Evolutionary conservation across 2,113 vertebrate genomes (phyloP), one percentile per base, ranked within the genome.

Genomic region (Notiomystis cincta): DNA sequence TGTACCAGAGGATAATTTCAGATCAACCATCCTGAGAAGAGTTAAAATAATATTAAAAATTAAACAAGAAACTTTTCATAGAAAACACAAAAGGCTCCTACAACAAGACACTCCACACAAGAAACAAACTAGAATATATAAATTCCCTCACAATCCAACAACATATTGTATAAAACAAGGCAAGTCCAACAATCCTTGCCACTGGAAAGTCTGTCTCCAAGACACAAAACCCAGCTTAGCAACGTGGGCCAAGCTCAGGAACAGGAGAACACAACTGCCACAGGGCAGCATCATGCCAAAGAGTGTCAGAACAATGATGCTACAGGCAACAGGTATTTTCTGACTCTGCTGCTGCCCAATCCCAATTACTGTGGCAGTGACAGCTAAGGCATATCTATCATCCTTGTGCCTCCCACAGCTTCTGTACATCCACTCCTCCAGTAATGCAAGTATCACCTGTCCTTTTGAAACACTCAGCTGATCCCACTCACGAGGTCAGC

Each of bases 291-390:
- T 37, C n/a, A 25, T 12, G 11, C 8, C 47, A 50, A 51, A 51
- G 60, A 11, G 21, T 12, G 7, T 50, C 60, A 82, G 61, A 62
- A 44, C 14, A 61, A 51, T 0, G 1, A 47, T 6, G 10, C 18
- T 37, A 48, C 38, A 67, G 9, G 25, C 30, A 48, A 33, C 21
- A 12, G 0, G 0, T 31, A 15, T 45, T 40, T 82, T 71, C 69
- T 33, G 15, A 50, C 47, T 51, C 47, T 2, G 21, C 10, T 23
- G 10, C 17, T 35, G 54, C 31, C 31, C 40, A 25, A 54, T 15
- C 7, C 23, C 65, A 79, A 3, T 21, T 42, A 20, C 27, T 19
- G 31, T 12, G 15, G 45, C 64, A 61, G 21, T 6, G 7, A 57
- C 10, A 40, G 45, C 40, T 61, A 53, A 69, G 10, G n/a, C 37